Base-by-base conservation (phyloP, 2,113 vertebrate genomes). In the Phaethon lepturus region DNA sequence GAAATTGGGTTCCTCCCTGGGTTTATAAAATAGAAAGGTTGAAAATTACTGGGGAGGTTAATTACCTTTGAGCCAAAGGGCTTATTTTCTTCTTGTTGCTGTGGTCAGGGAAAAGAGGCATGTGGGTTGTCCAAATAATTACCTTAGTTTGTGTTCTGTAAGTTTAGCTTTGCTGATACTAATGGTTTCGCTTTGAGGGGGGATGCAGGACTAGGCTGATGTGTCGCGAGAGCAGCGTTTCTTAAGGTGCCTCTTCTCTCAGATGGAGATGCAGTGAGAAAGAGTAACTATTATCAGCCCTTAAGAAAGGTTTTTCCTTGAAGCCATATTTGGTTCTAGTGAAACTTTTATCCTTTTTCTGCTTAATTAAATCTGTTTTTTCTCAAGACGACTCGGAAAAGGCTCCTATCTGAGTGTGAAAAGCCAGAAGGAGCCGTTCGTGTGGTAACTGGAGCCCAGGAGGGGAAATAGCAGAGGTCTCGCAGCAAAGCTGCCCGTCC, bases 221-320 rank as follows among this genome's bases (percentile, higher is more conserved):
- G 13, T 40, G 62, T 42, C 0, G 0, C 5, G 45, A 56, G 5
- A 28, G 29, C 9, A 4, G 10, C 2, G 8, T 22, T 44, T 35
- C 40, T 35, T 10, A 5, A 26, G 50, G 13, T 20, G 15, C 60
- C 14, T 33, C 4, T 40, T 59, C 52, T 87, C 19, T 26, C 45
- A 17, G 9, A 0, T 0, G 2, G 38, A 59, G 85, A 2, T 33
- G 23, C 13, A 5, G 1, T 3, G 31, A 47, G 29, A 49, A 66
- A 10, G 3, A 17, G 25, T 16, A 62, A 12, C 1, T n/a, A 1
- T 17, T 4, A 6, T 17, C 44, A 59, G n/a, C 25, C 13, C 20
- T 40, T 0, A 0, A 11, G 40, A 60, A 38, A 56, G 6, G 10
- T 9, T 81, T 85, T 63, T 38, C 9, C 40, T 60, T 69, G 71